Base-by-base conservation (phyloP, 2,888 invertebrate genomes). In the Philaethria dido region DNA sequence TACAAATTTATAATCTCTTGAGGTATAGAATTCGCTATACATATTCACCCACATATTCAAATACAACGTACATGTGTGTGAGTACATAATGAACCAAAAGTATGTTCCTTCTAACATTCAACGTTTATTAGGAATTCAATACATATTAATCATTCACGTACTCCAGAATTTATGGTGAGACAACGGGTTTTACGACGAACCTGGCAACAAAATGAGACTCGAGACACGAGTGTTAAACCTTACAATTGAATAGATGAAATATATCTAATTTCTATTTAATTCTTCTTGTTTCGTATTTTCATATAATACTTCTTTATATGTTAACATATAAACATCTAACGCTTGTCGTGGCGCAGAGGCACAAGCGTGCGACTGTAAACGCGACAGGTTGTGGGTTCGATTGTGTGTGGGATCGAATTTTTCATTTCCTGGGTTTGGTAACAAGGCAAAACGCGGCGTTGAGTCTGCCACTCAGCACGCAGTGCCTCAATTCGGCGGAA, bases 81-180 rank as follows among this genome's bases (percentile, higher is more conserved):
- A n/a, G 52, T 29, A 29, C 16, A 29, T 52, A 52, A 25, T 59
- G 44, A 25, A 60, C 16, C 45, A 45, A 60, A 60, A 45, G 16
- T 60, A 29, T 60, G 44, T 54, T 54, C 45, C 29, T 52, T 25
- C 39, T 52, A 62, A 48, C 20, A 16, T 63, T 36, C 44, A 52
- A 68, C 50, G 48, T 64, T 45, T 59, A 64, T 64, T 63, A 25
- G 25, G 48, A 64, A 68, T 68, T 64, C 64, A 54, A 63, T 59
- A 47, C 52, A 33, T 36, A 64, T 64, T 68, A 52, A 64, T 59
- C 39, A 64, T 68, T 68, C 64, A 61, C 54, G 60, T 60, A 36
- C 44, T 52, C 36, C 36, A 36, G 60, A 64, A 54, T 64, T 61
- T 55, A 44, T 52, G 47, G 60, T 50, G 42, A 64, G 47, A 47